These are phyloP conservation scores for Irena cyanogastra DNA, from an alignment of 2,113 vertebrate genomes.

Conservation along the genomic window DNA sequence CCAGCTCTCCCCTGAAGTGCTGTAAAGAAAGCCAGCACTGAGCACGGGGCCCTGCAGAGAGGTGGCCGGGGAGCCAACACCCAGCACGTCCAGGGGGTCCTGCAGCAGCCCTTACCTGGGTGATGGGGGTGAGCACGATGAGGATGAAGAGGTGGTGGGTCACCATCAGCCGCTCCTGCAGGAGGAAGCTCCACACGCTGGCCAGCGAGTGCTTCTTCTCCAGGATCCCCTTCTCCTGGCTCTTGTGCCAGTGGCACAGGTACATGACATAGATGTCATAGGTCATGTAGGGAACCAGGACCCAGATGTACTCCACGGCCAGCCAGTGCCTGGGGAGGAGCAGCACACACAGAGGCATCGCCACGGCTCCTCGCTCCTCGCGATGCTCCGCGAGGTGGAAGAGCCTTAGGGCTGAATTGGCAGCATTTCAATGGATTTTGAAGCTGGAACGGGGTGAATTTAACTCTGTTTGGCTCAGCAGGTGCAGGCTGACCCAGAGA, in stretches of 20 bases:
- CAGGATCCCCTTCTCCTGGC: slow-evolving; percentile 70
- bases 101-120: slow-evolving; percentile 79
- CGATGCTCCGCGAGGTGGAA: background rate
- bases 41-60: accelerated
- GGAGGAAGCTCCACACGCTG: slow-evolving; percentile 81
- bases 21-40: slow-evolving; percentile 58
- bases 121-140: slow-evolving; percentile 85
- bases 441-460: background rate
- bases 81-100: background rate
- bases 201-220: slow-evolving; percentile 75
- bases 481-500: background rate
- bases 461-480: background rate
- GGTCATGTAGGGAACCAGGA: slow-evolving; percentile 92
- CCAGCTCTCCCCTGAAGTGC: slow-evolving; percentile 86
- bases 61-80: background rate
- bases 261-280: slow-evolving; percentile 96
- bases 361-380: accelerated
- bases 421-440: background rate
- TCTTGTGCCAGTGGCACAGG: slow-evolving; percentile 91
- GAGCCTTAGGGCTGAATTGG: background rate
- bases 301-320: slow-evolving; percentile 86
- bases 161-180: slow-evolving; percentile 88
- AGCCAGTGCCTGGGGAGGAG: slow-evolving; percentile 87
- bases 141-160: slow-evolving; percentile 90
- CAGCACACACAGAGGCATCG: background rate